phyloP scores from a whole-genome alignment of 2,888 invertebrate species.

The Oscheius onirici region DNA sequence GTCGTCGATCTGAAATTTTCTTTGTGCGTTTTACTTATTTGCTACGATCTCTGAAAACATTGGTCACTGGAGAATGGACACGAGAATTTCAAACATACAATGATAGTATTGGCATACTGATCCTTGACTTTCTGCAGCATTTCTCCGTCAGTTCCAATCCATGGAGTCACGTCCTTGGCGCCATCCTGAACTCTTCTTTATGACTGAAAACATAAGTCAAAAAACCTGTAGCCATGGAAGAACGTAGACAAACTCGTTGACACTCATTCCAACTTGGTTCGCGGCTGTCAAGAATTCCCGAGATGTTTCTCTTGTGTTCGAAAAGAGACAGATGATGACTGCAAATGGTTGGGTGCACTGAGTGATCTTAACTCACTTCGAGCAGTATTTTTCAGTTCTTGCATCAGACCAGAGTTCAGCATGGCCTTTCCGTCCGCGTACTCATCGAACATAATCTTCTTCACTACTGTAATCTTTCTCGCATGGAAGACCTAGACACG shows the following conservation, averaged over 20 bases:
- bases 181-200: conserved; percentile 47
- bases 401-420: conserved; percentile 46
- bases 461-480: conserved; percentile 45
- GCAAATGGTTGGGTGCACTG: conserved; percentile 20
- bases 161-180: conserved; percentile 68
- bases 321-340: conserved; percentile 55
- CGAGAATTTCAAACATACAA: no score
- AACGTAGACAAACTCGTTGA: conserved; percentile 52
- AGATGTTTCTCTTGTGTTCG: conserved; percentile 52
- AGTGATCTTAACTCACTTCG: conserved; percentile 38
- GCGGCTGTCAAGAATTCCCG: conserved; percentile 55
- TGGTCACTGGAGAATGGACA: no score
- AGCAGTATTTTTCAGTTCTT: conserved; percentile 47
- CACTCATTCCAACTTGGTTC: conserved; percentile 44
- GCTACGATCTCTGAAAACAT: no score
- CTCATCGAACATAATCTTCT: conserved; percentile 60
- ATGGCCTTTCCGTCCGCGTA: conserved; percentile 47
- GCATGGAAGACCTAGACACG: conserved; percentile 36
- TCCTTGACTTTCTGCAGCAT: conserved; percentile 69
- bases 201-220: not conserved
- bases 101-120: conserved; percentile 66
- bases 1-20: conserved; percentile 59
- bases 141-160: conserved; percentile 69
- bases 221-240: conserved; percentile 56
- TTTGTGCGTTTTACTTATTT: no score